These are phyloP conservation scores for Camponotus floridanus DNA, from an alignment of 1,140 invertebrate genomes.

Conservation along the genomic window DNA sequence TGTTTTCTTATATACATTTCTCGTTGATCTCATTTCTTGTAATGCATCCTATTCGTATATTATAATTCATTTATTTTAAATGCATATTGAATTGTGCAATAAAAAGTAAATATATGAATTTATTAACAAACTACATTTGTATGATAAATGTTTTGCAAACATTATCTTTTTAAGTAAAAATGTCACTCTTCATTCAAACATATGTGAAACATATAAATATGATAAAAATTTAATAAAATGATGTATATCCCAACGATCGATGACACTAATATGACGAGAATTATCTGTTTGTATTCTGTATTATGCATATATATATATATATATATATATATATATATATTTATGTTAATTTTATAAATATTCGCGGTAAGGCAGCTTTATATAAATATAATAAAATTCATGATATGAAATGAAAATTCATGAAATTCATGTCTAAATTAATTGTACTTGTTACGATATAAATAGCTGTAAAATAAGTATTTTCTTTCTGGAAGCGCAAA, in stretches of 20 bases:
- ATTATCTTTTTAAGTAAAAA: constrained; percentile 49
- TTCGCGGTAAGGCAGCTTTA: no score
- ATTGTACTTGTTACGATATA: constrained; percentile 37
- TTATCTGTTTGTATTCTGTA: neutral
- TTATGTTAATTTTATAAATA: no score
- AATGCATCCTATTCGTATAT: neutral
- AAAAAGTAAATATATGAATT: constrained; percentile 14
- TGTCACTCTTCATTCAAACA: constrained; percentile 13
- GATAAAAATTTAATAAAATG: constrained; percentile 49
- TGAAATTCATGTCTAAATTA: constrained; percentile 14
- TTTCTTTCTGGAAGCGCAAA: constrained; percentile 50
- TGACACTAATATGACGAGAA: constrained; percentile 29
- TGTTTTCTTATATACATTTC: neutral
- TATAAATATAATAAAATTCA: constrained; percentile 17
- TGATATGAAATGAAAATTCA: neutral
- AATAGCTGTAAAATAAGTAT: constrained; percentile 38
- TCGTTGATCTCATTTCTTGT: neutral
- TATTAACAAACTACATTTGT: no score
- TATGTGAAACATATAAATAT: neutral
- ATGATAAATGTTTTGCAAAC: constrained; percentile 47
- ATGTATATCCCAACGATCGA: neutral
- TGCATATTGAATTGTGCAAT: constrained; percentile 30
- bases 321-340: no score
- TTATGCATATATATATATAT: neutral
- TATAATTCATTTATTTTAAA: constrained; percentile 1